Conservation (phyloP, 2,888 invertebrate genomes). For the Lamproptera curius region DNA sequence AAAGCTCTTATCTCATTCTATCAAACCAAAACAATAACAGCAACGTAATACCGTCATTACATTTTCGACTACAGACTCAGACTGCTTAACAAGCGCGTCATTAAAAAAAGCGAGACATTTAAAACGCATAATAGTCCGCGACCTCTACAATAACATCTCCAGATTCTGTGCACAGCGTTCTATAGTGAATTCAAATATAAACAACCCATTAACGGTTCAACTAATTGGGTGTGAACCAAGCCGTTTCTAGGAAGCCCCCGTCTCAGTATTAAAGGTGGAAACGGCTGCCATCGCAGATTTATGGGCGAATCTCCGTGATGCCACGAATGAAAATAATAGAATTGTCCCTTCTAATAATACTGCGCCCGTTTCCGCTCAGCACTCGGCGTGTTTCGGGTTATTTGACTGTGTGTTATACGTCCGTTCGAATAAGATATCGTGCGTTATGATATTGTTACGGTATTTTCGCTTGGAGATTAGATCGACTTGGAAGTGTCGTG, state of each 20-base stretch:
- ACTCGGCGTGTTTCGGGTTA: constrained; percentile 55
- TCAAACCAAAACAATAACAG: too few relatives aligned
- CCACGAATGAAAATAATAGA: constrained; percentile 78
- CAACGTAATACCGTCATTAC: too few relatives aligned
- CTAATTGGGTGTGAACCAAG: constrained; percentile 57
- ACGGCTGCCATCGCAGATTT: constrained; percentile 59
- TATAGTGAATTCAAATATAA: constrained; percentile 31
- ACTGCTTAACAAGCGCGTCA: constrained; percentile 14
- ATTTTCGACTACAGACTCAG: constrained; percentile 9
- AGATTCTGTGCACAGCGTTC: too few relatives aligned
- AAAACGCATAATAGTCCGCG: constrained; percentile 12
- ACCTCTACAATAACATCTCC: too few relatives aligned
- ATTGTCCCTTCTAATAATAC: constrained; percentile 77
- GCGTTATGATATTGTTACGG: too few relatives aligned
- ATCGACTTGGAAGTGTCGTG: too few relatives aligned
- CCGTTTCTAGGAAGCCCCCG: constrained; percentile 57
- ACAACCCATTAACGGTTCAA: constrained; percentile 43
- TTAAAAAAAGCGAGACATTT: constrained; percentile 13
- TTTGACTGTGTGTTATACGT: too few relatives aligned
- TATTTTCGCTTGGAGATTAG: too few relatives aligned
- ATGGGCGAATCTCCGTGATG: constrained; percentile 71
- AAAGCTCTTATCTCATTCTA: too few relatives aligned
- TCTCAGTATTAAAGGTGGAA: constrained; percentile 46
- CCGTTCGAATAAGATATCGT: too few relatives aligned
- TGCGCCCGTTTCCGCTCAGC: constrained; percentile 72